phyloP scores from a whole-genome alignment of 2,113 vertebrate species.

The Aphelocoma coerulescens region DNA sequence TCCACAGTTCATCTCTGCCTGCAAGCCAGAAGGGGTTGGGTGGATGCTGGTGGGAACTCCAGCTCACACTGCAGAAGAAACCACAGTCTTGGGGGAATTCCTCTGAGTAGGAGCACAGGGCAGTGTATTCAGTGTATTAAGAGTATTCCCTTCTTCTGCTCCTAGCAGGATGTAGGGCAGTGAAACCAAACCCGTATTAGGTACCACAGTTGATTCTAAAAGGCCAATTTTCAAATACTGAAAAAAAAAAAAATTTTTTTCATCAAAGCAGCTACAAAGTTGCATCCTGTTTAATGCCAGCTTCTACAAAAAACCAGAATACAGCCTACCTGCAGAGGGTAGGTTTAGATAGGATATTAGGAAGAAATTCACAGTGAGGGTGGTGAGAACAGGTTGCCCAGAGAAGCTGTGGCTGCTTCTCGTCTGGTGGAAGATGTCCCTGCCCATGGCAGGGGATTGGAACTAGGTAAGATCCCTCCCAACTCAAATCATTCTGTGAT shows the following conservation, averaged over 20 bases:
- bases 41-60: not conserved
- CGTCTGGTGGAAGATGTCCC: not conserved
- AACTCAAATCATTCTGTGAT: not conserved
- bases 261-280: not conserved
- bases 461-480: not conserved
- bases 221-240: not conserved
- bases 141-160: not conserved
- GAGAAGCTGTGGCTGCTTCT: not conserved
- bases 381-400: not conserved
- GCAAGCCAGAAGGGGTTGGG: accelerated
- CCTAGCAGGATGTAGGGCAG: not conserved
- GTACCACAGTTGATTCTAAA: not conserved
- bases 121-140: not conserved
- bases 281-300: not conserved
- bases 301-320: not conserved
- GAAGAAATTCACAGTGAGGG: not conserved
- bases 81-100: not conserved
- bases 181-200: not conserved
- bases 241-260: not conserved
- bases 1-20: not conserved
- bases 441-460: not conserved
- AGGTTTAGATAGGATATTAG: not conserved
- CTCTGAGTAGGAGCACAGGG: not conserved
- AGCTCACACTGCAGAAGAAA: not conserved
- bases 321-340: not conserved